Evolutionary conservation across 2,888 invertebrate species (phyloP), one percentile per base, ranked within the genome.

Genomic region (Nebria salina): DNA sequence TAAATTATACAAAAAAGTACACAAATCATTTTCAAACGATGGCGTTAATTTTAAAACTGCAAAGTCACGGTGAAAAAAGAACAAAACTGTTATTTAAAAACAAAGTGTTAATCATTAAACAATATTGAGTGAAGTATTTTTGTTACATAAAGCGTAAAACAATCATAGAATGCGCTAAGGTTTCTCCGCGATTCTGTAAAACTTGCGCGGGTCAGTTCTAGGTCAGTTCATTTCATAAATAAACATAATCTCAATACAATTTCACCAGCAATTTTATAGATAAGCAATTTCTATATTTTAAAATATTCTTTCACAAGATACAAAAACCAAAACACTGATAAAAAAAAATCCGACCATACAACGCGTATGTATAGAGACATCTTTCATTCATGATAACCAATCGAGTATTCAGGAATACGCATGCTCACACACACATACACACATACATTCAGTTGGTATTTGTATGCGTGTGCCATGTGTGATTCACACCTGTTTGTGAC

Each of bases 401-500:
- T 54, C 54, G 54, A 13, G 54, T 54, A 54, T 54, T 54, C 54
- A 54, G 13, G 66, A 25, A 25, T 66, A 66, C 15, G 66, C 66
- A 25, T 13, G 66, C 66, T 15, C 66, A 66, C 15, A 66, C 15
- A 25, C 25, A 11, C 13, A 13, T 7, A 66, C 66, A 66, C 25
- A 13, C 8, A 66, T 9, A 25, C 8, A 6, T 66, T 66, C 2
- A 1, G 25, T 66, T 26, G 70, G 26, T 26, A 70, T 26, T 34
- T 34, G 34, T 34, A 1, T 34, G 34, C 5, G 34, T 34, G 34
- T 34, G 34, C 25, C 25, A 34, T 70, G 70, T 70, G 34, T 70
- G 70, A 70, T 70, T 70, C 70, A 70, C 70, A 70, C 70, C 70
- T 25, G 70, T 26, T 11, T 70, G 70, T 70, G 70, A 70, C 70